These are phyloP conservation scores for Cacatua alba DNA, from an alignment of 2,113 vertebrate species.

Conservation along the genomic window DNA sequence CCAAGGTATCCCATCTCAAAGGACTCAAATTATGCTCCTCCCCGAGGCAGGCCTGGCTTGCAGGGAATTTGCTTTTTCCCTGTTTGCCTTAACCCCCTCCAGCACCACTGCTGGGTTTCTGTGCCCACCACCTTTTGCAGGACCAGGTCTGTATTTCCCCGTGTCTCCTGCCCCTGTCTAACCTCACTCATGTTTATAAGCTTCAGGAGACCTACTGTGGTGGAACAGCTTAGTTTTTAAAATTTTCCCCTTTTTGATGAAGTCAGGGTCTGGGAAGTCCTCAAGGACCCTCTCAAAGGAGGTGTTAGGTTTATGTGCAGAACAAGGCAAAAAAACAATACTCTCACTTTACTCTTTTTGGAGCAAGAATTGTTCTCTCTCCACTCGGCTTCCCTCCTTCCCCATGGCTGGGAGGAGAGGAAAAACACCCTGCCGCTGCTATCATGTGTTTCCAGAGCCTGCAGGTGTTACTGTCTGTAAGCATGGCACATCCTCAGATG, in stretches of 20 bases:
- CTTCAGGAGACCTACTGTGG: not conserved
- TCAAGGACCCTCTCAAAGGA: constrained; percentile 31
- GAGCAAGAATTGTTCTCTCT: not conserved
- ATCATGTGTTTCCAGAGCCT: not conserved
- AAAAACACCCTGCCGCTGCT: not conserved
- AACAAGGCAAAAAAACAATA: not conserved
- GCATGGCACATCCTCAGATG: accelerated
- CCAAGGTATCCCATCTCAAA: not conserved
- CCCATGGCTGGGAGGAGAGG: not conserved
- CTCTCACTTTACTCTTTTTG: not conserved
- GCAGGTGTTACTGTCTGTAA: not conserved
- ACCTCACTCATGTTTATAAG: not conserved
- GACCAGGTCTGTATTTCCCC: not conserved
- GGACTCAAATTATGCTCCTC: accelerated
- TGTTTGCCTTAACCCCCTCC: not conserved
- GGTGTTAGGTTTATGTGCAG: constrained; percentile 43
- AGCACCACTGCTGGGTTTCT: not conserved
- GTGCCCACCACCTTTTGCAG: not conserved
- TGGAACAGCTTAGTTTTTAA: not conserved
- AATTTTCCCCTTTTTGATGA: constrained; percentile 24
- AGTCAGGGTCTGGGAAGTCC: constrained; percentile 15
- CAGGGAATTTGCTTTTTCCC: not conserved
- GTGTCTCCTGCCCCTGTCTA: not conserved
- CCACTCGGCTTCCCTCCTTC: accelerated
- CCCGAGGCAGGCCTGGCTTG: no score